Percentiles rank a stretch among this genome's conserved stretches.
Conservation (phyloP, 2,113 vertebrate genomes). For the Paratilapia polleni region DNA sequence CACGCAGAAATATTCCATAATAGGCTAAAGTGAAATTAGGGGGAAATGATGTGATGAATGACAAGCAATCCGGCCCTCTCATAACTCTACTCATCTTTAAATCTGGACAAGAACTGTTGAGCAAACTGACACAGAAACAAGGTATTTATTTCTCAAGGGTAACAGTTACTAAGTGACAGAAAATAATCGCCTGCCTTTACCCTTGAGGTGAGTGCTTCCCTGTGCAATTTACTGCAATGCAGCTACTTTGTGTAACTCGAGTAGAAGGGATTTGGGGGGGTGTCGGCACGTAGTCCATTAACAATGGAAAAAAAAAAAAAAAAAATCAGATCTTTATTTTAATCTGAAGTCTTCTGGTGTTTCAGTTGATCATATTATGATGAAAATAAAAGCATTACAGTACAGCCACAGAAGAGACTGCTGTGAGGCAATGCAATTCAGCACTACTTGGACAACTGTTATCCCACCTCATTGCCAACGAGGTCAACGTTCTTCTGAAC, state of each 20-base stretch:
- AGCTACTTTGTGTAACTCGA: slow-evolving; percentile 26
- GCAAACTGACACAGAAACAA: slow-evolving; percentile 13
- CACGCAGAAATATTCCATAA: neutral
- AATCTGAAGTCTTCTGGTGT: neutral
- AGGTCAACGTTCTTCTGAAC: slow-evolving; percentile 94
- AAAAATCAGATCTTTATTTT: neutral
- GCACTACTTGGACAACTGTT: neutral
- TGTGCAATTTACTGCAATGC: slow-evolving; percentile 47
- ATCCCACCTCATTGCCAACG: slow-evolving; percentile 92
- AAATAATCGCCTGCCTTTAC: slow-evolving; percentile 29
- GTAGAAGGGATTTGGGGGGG: neutral
- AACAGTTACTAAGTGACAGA: neutral
- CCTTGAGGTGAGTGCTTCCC: slow-evolving; percentile 32
- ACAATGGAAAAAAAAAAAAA: neutral
- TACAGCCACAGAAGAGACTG: neutral
- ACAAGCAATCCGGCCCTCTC: slow-evolving; percentile 8
- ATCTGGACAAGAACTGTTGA: slow-evolving; percentile 1
- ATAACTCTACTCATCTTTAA: slow-evolving; percentile 18
- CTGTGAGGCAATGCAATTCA: neutral
- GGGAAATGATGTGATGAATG: slow-evolving; percentile 26
- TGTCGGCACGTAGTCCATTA: neutral
- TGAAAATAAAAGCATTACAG: neutral
- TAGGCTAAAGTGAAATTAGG: neutral
- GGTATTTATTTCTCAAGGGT: slow-evolving; percentile 37
- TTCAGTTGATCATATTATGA: neutral